Evolutionary conservation across 2,888 invertebrate genomes (phyloP).

Genomic region (Drosophila fungiperda): DNA sequence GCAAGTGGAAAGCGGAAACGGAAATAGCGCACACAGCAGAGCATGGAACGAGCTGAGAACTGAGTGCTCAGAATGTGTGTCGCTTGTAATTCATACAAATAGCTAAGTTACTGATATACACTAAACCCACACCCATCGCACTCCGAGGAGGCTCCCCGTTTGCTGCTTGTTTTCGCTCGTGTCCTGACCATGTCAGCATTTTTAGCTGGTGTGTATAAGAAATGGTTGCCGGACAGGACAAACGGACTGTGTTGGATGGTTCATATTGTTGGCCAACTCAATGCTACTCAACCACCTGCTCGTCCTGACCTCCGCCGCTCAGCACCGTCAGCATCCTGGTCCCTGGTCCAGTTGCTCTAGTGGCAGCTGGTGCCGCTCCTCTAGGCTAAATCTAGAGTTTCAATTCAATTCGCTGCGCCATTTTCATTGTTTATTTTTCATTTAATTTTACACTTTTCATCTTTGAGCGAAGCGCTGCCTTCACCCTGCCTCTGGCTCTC

Average conservation of each 20-base stretch:
- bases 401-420: constrained; percentile 76
- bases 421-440: constrained; percentile 80
- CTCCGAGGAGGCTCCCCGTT: background rate
- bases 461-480: constrained; percentile 34
- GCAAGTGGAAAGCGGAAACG: constrained; percentile 81
- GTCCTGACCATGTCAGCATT: constrained; percentile 72
- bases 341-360: background rate
- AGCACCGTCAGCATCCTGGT: background rate
- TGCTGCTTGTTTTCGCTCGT: constrained; percentile 5
- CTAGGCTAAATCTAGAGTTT: constrained; percentile 52
- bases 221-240: constrained; percentile 66
- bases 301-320: background rate
- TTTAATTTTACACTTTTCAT: constrained; percentile 76
- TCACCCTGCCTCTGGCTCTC: background rate
- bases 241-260: constrained; percentile 19
- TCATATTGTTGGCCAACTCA: constrained; percentile 13
- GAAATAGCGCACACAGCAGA: constrained; percentile 74
- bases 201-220: constrained; percentile 66
- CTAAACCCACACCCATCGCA: background rate
- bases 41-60: constrained; percentile 23
- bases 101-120: constrained; percentile 46
- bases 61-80: constrained; percentile 60
- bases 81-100: constrained; percentile 74
- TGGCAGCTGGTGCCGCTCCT: constrained; percentile 15
- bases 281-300: constrained; percentile 24